Base-by-base conservation (phyloP, 2,113 vertebrate genomes). In the Polypterus bichir region DNA sequence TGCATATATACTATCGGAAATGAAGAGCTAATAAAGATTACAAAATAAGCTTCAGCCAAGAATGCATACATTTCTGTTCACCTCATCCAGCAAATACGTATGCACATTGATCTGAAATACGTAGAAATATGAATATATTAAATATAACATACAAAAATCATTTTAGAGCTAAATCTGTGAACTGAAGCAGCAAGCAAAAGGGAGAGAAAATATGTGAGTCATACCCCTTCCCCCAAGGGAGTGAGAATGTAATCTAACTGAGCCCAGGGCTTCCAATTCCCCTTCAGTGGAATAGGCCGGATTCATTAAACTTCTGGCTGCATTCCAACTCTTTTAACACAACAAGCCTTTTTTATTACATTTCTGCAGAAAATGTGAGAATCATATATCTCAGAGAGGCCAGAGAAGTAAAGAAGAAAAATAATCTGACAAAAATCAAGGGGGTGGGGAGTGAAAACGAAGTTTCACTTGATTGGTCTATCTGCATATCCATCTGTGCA, bases 281-380 rank as follows among this genome's bases (percentile, higher is more conserved):
- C 88, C 86, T 87, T 91, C 89, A 92, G 86, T 90, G 79, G 79
- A 89, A 84, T 90, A 89, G 88, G 88, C 89, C 92, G 90, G 90
- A 93, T 92, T 98, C 92, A 98, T 98, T 96, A 98, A 97, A 94
- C 89, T 82, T 70, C 86, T 97, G 95, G 92, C 92, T 89, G 77
- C 85, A 81, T 86, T 92, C 94, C 95, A 97, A 86, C 85, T 87
- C 90, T 93, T 92, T 91, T 94, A 94, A 94, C 90, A 90, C 88
- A 93, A 89, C 89, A 86, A 83, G 90, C 86, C 82, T 87, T 86
- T 71, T 94, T 97, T 93, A 97, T 90, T 88, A 89, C 88, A 77
- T 94, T 92, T 93, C 84, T 90, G 91, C 91, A 92, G 89, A 91
- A 91, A 94, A 90, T 60, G 87, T 91, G 92, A 91, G 93, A 94